phyloP scores from a whole-genome alignment of 2,797 vertebrate genomes.

The Poecilia velifera region DNA sequence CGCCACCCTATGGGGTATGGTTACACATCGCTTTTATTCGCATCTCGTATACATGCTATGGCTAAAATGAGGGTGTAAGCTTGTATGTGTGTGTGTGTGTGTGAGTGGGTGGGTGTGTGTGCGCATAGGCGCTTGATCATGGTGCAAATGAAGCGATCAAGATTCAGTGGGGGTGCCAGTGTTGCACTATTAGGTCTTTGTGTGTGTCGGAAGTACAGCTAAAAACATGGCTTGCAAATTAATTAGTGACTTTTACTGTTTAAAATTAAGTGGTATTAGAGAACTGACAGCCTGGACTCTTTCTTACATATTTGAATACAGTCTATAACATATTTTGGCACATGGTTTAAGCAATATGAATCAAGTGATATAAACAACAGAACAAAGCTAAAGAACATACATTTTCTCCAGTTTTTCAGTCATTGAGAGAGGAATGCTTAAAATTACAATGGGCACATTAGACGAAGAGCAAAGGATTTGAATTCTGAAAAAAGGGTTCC shows the following conservation, averaged over 20 bases:
- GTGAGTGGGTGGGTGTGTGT: slow-evolving; percentile 8
- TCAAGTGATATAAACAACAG: neutral
- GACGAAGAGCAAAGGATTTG: neutral
- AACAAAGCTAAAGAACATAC: neutral
- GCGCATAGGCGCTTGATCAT: slow-evolving; percentile 7
- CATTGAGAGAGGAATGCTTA: neutral
- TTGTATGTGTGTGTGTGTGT: neutral
- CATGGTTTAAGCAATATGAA: neutral
- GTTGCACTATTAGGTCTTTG: neutral
- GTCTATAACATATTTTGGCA: neutral
- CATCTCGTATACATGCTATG: slow-evolving; percentile 30
- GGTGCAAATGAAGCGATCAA: neutral
- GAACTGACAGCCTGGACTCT: neutral
- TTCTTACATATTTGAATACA: neutral
- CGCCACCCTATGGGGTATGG: slow-evolving; percentile 7
- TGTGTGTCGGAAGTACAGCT: neutral
- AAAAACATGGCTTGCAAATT: neutral
- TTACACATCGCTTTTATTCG: slow-evolving; percentile 6
- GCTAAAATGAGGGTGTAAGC: slow-evolving; percentile 15
- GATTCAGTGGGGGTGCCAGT: neutral
- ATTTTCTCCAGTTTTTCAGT: neutral
- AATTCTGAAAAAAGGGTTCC: neutral
- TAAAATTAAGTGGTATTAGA: neutral
- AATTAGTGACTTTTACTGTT: neutral
- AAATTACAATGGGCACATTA: neutral